Evolutionary conservation across 1,140 invertebrate genomes (phyloP).

Genomic region (Anadara kagoshimensis): DNA sequence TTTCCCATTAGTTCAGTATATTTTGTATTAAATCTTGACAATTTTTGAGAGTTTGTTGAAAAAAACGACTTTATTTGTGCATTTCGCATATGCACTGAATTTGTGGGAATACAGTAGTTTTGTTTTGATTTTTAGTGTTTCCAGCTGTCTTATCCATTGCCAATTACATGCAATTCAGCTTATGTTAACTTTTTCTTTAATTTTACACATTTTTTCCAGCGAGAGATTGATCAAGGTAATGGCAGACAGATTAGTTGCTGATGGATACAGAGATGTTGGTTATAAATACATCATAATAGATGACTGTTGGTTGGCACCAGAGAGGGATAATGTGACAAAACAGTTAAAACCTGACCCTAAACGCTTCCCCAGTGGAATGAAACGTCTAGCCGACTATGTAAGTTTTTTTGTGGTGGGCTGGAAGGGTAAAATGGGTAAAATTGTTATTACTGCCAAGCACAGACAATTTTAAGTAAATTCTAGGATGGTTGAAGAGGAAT

Average conservation of each 20-base stretch:
- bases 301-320: slow-evolving; percentile 94
- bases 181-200: no score
- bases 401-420: slow-evolving; percentile 68
- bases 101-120: no score
- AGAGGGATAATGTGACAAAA: slow-evolving; percentile 75
- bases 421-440: neutral
- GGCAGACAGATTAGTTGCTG: slow-evolving; percentile 90
- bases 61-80: no score
- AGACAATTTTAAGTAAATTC: neutral
- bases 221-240: slow-evolving; percentile 93
- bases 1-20: no score
- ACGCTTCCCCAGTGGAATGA: slow-evolving; percentile 94
- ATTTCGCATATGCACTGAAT: no score
- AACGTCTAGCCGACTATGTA: slow-evolving; percentile 92
- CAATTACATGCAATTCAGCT: no score
- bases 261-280: slow-evolving; percentile 91
- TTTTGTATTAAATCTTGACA: no score
- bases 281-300: slow-evolving; percentile 97
- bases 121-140: no score
- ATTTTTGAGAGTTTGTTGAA: no score
- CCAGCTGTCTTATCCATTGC: no score
- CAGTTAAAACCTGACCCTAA: slow-evolving; percentile 81
- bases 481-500: no score
- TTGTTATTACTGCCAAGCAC: neutral
- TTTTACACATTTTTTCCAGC: no score